Base-by-base conservation (phyloP, 2,888 invertebrate species). In the Pantelozetes paolii region DNA sequence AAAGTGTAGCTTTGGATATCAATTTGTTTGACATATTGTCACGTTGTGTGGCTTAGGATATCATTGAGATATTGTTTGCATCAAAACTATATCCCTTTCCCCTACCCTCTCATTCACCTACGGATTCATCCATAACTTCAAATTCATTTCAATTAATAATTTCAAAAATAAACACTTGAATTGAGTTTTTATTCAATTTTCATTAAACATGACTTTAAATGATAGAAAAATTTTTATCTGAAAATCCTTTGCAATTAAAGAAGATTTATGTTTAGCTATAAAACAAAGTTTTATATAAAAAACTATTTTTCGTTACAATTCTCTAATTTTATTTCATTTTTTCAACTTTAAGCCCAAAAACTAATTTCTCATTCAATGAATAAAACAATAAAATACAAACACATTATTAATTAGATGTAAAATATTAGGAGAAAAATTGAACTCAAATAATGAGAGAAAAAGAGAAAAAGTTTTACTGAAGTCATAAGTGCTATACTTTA, bases 11-110 rank as follows among this genome's bases (percentile, higher is more conserved):
- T 40, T 67, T 36, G 67, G 67, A 67, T 67, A 67, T 67, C 67
- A 67, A 67, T 67, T 67, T 67, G 67, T 67, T 67, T 67, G 67
- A 67, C 67, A 67, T 67, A 67, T 67, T 67, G 67, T 67, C 67
- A 23, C 40, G 67, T 67, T 67, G 40, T 67, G 40, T 67, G 67
- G 40, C 36, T 40, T 42, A 1, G n/a, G 23, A 54, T 54, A 23
- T 26, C 45, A 11, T 23, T 8, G 23, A 18, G 3, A 54, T 54
- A 26, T 62, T 15, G 30, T 36, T n/a, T 62, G 62, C 62, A 62
- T 62, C 62, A 36, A 36, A 36, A 36, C 36, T 36, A 36, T 8
- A 36, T 36, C 36, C 36, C 36, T 5, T 5, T 36, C 36, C 11
- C 50, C 20, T 50, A n/a, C 15, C 20, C 18, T 15, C 15, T 50